Evolutionary conservation across 1,140 invertebrate species (phyloP).

Genomic region (Globodera rostochiensis): DNA sequence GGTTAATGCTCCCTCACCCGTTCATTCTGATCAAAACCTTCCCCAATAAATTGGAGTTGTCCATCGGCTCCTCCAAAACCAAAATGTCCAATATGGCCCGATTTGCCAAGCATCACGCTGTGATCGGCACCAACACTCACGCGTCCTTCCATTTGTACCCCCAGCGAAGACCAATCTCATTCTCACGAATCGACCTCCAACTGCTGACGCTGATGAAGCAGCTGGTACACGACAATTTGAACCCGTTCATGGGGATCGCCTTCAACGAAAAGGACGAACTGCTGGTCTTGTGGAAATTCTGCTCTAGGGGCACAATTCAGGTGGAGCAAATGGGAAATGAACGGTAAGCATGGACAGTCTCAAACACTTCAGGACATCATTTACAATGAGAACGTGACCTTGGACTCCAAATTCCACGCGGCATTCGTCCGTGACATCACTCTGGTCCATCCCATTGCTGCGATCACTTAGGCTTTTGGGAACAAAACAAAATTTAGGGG

Average conservation of each 20-base stretch:
- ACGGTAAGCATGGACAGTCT: constrained; percentile 2
- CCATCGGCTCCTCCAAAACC: constrained; percentile 62
- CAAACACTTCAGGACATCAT: constrained; percentile 55
- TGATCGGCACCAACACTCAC: constrained; percentile 64
- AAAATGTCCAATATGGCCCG: constrained; percentile 61
- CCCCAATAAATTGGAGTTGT: constrained; percentile 47
- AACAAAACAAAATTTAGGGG: constrained; percentile 40
- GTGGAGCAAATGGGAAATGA: constrained; percentile 5
- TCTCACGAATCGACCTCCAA: constrained; percentile 55
- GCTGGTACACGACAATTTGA: constrained; percentile 62
- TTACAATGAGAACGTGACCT: constrained; percentile 59
- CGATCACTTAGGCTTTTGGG: background rate
- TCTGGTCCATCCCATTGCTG: constrained; percentile 32
- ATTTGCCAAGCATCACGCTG: constrained; percentile 64
- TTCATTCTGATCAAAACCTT: background rate
- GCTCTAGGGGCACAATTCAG: constrained; percentile 59
- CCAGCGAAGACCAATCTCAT: constrained; percentile 58
- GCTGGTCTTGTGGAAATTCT: constrained; percentile 63
- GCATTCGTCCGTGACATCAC: constrained; percentile 64
- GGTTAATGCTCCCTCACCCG: constrained; percentile 30
- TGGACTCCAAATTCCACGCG: constrained; percentile 62
- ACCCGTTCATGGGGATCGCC: constrained; percentile 63
- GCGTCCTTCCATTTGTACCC: constrained; percentile 63
- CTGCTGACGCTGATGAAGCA: constrained; percentile 49
- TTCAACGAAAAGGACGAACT: constrained; percentile 65